Evolutionary conservation across 2,888 invertebrate genomes (phyloP), one percentile per base, ranked within the genome.

Genomic region (Diplazon laetatorius): DNA sequence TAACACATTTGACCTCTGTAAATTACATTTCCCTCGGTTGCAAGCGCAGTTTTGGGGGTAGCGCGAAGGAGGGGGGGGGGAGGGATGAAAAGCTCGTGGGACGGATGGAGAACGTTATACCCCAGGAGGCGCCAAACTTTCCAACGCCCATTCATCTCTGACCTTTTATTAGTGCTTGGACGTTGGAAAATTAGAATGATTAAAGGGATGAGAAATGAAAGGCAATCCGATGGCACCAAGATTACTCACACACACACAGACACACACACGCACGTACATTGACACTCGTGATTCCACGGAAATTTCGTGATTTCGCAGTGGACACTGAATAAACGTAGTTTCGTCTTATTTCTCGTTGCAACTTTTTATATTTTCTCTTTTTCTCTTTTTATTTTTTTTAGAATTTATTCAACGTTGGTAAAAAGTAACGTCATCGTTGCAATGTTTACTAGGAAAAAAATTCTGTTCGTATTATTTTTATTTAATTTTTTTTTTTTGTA

Each of bases 11-110:
- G 77, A 77, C 76, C 81, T 78, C 71, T 68, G 62, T 63, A 79
- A 76, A 78, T 81, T 81, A 80, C 70, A 78, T 66, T 78, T 80
- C 69, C 73, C 75, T 80, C 73, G 62, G 62, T 22, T 72, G 55
- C 66, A 16, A 62, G 75, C 72, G 62, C 79, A 62, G 69, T 76
- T 69, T 48, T 42, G 42, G 68, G 59, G 57, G 57, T 30, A 66
- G 57, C 12, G 48, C n/a, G 66, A 46, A 12, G 12, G 39, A 44
- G 2, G 44, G 37, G 71, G 50, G 59, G 62, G 50, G 35, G 62
- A 25, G 46, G 69, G 55, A n/a, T n/a, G n/a, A n/a, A n/a, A n/a
- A n/a, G n/a, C n/a, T n/a, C n/a, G n/a, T n/a, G n/a, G n/a, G n/a
- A n/a, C n/a, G n/a, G 48, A 52, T 42, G 48, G 62, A 68, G 65